Percentiles rank a stretch among this genome's conserved stretches.
Evolutionary conservation across 2,888 invertebrate species (phyloP).

Genomic region (Julus scanicus): DNA sequence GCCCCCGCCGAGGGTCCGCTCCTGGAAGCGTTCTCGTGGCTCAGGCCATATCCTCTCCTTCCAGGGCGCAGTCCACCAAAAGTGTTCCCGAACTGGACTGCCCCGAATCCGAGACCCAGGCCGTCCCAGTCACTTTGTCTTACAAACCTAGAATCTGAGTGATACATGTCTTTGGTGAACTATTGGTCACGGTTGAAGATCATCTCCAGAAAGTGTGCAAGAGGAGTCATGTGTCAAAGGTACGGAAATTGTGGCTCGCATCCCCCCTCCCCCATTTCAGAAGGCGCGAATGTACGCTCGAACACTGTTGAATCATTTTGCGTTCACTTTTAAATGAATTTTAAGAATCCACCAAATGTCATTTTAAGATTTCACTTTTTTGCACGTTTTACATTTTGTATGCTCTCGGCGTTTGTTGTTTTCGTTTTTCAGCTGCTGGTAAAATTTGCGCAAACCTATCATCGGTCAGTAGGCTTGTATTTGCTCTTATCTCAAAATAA

Average conservation of each 20-base stretch:
- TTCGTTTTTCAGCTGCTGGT: background rate
- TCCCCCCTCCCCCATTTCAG: background rate
- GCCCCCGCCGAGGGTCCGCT: slow-evolving; percentile 56
- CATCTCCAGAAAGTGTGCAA: background rate
- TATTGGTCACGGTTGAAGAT: background rate
- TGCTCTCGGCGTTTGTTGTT: background rate
- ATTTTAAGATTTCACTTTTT: background rate
- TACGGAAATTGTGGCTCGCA: background rate
- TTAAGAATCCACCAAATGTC: background rate
- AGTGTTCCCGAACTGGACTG: slow-evolving; percentile 66
- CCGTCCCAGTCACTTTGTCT: slow-evolving; percentile 67
- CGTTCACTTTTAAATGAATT: background rate
- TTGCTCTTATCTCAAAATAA: background rate
- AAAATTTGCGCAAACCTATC: background rate
- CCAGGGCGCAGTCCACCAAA: slow-evolving; percentile 57
- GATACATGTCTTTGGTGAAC: background rate
- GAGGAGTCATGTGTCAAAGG: background rate
- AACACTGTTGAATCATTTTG: background rate
- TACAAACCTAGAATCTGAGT: slow-evolving; percentile 70
- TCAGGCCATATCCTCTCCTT: slow-evolving; percentile 54
- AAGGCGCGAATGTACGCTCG: background rate
- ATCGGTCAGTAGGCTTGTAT: background rate
- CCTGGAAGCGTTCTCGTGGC: slow-evolving; percentile 56
- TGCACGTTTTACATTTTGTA: slow-evolving; percentile 1
- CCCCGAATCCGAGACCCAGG: slow-evolving; percentile 69